These are phyloP conservation scores for Drosophila tristis DNA, from an alignment of 1,140 invertebrate species.

Conservation along the genomic window DNA sequence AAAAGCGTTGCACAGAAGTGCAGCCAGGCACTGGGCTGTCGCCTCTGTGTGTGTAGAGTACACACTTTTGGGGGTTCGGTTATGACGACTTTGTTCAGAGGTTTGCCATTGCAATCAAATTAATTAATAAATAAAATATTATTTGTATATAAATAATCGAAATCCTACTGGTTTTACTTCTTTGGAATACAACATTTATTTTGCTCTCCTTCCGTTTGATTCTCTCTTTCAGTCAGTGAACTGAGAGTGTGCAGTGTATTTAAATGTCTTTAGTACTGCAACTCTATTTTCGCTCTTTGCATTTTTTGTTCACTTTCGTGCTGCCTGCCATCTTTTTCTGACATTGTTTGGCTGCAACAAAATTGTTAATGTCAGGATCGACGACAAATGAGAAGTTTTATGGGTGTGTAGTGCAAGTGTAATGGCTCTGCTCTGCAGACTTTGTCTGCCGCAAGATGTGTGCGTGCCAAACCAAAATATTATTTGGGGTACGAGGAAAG, in stretches of 20 bases:
- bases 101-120: background rate
- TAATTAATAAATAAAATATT: too few relatives aligned
- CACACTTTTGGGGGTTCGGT: slow-evolving; percentile 5
- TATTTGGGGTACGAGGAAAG: slow-evolving; percentile 53
- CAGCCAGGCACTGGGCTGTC: slow-evolving; percentile 16
- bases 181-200: too few relatives aligned
- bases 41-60: background rate
- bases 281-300: slow-evolving; percentile 14
- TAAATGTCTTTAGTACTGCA: background rate
- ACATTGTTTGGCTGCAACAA: slow-evolving; percentile 47
- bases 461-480: slow-evolving; percentile 56
- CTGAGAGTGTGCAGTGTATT: background rate
- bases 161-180: too few relatives aligned
- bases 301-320: background rate
- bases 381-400: slow-evolving; percentile 61
- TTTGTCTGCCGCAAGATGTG: slow-evolving; percentile 14
- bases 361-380: slow-evolving; percentile 73
- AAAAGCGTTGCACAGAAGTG: slow-evolving; percentile 39
- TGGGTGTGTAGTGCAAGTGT: slow-evolving; percentile 4
- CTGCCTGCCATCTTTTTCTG: slow-evolving; percentile 38
- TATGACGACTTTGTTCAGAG: slow-evolving; percentile 5
- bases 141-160: too few relatives aligned
- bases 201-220: too few relatives aligned
- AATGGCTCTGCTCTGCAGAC: slow-evolving; percentile 30
- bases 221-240: too few relatives aligned